Evolutionary conservation across 30 jellyfish, hydroid and myxozoan species (phyloP), one percentile per base, ranked within the genome.

Genomic region (Cassiopea andromeda): DNA sequence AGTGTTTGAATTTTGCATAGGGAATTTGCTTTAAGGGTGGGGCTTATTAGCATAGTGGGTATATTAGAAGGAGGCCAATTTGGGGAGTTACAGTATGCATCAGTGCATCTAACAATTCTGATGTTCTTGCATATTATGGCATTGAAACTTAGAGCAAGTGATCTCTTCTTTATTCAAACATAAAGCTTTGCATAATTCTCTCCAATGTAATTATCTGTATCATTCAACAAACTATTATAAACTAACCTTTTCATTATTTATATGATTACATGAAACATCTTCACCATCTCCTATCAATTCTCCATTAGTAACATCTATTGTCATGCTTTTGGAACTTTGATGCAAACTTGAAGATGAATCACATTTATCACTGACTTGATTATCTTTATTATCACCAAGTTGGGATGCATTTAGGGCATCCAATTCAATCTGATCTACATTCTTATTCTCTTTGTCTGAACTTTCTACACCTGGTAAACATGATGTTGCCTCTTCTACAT

Each of bases 371-470:
- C 18, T 82, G 18, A 1, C 61, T 47, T 57, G 73, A 10, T 44
- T 69, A 15, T 19, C 69, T 17, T 83, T 84, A 83, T 78, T 57
- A 7, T 72, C 44, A n/a, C 16, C 82, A 60, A 46, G 44, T 38
- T 69, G 77, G 13, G 90, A 7, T 14, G 48, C 73, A 73, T 79
- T 72, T 44, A 90, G 73, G 48, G 61, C 97, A 27, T 81, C 87
- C 64, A 90, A 58, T 83, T 90, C 97, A 48, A 90, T 90, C 16
- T 79, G 85, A 46, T 90, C 97, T 5, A 88, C 44, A 45, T 77
- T 82, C 49, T 60, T 64, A 2, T 38, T 48, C 13, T 83, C 93
- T 9, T 76, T 90, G 18, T 60, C 82, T 9, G 64, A 68, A 18
- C 69, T 45, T 70, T 48, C 19, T 27, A 50, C 68, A 57, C 27